Conservation (phyloP, 1,140 invertebrate genomes). For the Drosophila sechellia region DNA sequence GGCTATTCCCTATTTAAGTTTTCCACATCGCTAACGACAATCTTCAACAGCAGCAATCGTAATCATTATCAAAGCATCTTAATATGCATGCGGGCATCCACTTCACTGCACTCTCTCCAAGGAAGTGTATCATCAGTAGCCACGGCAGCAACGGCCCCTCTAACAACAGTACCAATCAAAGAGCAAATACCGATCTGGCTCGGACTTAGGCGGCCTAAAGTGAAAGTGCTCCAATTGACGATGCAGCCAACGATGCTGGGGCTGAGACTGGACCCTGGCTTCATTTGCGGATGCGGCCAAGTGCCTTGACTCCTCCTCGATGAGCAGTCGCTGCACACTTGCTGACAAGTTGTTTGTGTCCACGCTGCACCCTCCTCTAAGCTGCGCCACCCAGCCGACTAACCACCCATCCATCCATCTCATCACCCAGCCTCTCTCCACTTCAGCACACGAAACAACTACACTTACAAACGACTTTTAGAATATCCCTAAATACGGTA, state of each 20-base stretch:
- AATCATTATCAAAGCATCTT: constrained; percentile 34
- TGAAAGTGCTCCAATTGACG: constrained; percentile 80
- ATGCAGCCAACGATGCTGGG: constrained; percentile 11
- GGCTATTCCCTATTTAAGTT: not conserved
- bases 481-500: too few species aligned
- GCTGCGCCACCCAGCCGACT: constrained; percentile 46
- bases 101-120: constrained; percentile 36
- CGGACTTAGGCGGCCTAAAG: constrained; percentile 56
- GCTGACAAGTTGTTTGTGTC: constrained; percentile 72
- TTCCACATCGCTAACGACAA: constrained; percentile 5
- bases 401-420: constrained; percentile 49
- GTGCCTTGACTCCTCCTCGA: constrained; percentile 77
- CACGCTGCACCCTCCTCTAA: constrained; percentile 45
- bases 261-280: constrained; percentile 31
- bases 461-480: not conserved
- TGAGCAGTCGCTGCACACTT: constrained; percentile 54
- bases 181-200: constrained; percentile 72
- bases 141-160: constrained; percentile 19
- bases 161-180: constrained; percentile 68
- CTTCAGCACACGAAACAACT: constrained; percentile 2
- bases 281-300: constrained; percentile 70
- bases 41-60: constrained; percentile 8
- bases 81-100: constrained; percentile 34
- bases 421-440: constrained; percentile 21
- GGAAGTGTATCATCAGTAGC: constrained; percentile 49